Evolutionary conservation across 2,888 invertebrate species (phyloP).

Genomic region (Fragum fragum): DNA sequence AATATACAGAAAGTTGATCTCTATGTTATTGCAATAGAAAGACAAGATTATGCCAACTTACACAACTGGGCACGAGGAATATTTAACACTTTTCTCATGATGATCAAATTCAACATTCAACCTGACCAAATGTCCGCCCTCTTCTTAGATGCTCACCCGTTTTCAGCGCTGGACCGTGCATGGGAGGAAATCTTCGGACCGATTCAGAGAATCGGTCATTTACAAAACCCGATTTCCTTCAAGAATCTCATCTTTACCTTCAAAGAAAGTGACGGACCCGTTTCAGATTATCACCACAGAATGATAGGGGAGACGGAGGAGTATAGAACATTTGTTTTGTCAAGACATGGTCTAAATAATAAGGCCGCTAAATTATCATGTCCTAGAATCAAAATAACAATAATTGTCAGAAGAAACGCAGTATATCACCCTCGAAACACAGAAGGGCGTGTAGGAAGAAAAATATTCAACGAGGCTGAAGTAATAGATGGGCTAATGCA

Average conservation of each 20-base stretch:
- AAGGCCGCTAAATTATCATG: constrained; percentile 62
- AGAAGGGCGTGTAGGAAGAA: constrained; percentile 75
- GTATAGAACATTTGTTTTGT: constrained; percentile 77
- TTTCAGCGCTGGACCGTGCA: constrained; percentile 71
- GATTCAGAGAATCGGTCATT: constrained; percentile 64
- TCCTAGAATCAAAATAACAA: constrained; percentile 65
- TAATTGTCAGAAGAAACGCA: constrained; percentile 79
- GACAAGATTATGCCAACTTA: constrained; percentile 75
- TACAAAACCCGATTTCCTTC: constrained; percentile 58
- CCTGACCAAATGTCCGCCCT: constrained; percentile 71
- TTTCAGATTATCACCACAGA: constrained; percentile 64
- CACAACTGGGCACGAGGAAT: constrained; percentile 71
- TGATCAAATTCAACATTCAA: constrained; percentile 58
- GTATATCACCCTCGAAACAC: constrained; percentile 82
- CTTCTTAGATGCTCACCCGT: constrained; percentile 79
- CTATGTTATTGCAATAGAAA: constrained; percentile 54
- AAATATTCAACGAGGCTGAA: constrained; percentile 80
- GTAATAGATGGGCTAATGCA: constrained; percentile 60
- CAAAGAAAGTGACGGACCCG: constrained; percentile 72
- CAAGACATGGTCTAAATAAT: constrained; percentile 53
- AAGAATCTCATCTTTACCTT: constrained; percentile 73
- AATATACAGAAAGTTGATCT: background rate
- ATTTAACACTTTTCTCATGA: constrained; percentile 69
- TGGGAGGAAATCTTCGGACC: constrained; percentile 77
- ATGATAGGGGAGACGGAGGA: constrained; percentile 73